A percentile compares a stretch with the other conserved stretches of the same genome.
Conservation (phyloP, 2,113 vertebrate genomes). For the Notiomystis cincta region DNA sequence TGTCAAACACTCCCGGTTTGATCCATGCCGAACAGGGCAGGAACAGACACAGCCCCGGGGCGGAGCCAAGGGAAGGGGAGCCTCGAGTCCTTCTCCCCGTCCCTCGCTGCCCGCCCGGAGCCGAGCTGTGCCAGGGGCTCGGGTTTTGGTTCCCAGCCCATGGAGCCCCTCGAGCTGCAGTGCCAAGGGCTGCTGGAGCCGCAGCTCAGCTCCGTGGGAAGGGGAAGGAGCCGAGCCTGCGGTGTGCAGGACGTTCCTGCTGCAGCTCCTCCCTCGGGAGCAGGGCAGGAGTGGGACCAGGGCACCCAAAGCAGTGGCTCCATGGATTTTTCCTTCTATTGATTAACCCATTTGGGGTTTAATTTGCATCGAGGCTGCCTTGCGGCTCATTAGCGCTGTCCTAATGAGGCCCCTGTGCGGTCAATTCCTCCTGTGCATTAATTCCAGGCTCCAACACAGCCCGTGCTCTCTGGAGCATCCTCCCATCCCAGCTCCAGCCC, state of each 20-base stretch:
- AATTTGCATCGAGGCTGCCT: neutral
- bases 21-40: rapidly evolving
- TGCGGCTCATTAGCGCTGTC: neutral
- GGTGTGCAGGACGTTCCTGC: neutral
- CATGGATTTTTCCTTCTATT: neutral
- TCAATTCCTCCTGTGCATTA: neutral
- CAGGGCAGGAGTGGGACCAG: neutral
- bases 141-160: neutral
- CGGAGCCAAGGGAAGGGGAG: neutral
- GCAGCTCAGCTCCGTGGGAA: neutral
- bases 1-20: neutral
- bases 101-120: neutral
- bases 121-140: neutral
- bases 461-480: rapidly evolving
- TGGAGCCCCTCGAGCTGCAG: neutral
- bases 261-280: neutral
- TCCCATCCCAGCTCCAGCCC: neutral
- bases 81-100: rapidly evolving
- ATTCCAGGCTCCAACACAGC: neutral
- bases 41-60: neutral
- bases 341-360: neutral
- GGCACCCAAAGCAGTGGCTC: neutral
- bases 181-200: neutral
- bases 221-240: neutral
- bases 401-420: neutral